A percentile compares a stretch with the other conserved stretches of the same genome.
Evolutionary conservation across 2,797 vertebrate species (phyloP).

Genomic region (Streptopelia turtur): DNA sequence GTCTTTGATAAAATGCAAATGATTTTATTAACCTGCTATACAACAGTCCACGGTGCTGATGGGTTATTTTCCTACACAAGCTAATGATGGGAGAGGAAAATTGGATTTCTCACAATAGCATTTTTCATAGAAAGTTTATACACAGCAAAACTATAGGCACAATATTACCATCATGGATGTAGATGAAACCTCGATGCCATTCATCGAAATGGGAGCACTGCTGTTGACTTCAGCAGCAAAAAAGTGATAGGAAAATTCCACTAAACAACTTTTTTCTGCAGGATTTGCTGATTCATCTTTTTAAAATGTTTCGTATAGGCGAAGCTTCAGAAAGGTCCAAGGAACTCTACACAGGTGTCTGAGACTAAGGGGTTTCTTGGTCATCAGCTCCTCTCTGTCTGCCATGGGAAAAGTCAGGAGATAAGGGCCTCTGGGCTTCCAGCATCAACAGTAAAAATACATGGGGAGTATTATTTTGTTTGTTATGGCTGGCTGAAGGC

Average conservation of each 20-base stretch:
- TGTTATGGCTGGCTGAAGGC: not conserved
- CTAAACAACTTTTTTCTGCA: not conserved
- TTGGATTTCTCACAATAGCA: not conserved
- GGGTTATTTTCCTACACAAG: not conserved
- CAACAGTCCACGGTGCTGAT: not conserved
- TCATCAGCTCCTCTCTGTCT: not conserved
- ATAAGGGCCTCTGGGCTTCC: not conserved
- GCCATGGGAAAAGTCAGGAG: not conserved
- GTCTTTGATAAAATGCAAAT: not conserved
- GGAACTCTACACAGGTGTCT: not conserved
- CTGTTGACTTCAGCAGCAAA: not conserved
- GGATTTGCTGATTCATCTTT: not conserved
- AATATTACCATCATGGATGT: not conserved
- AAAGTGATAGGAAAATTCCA: not conserved
- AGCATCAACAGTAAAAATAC: not conserved
- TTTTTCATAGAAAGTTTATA: not conserved
- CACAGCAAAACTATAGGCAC: not conserved
- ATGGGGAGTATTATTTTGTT: not conserved
- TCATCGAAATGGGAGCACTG: not conserved
- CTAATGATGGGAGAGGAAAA: not conserved
- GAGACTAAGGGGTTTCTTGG: rapidly evolving
- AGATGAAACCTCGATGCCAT: not conserved
- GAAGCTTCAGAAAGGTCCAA: not conserved
- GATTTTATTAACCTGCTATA: not conserved
- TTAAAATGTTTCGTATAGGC: not conserved